These are phyloP conservation scores for Mimas tiliae DNA, from an alignment of 2,888 invertebrate genomes.

Conservation along the genomic window DNA sequence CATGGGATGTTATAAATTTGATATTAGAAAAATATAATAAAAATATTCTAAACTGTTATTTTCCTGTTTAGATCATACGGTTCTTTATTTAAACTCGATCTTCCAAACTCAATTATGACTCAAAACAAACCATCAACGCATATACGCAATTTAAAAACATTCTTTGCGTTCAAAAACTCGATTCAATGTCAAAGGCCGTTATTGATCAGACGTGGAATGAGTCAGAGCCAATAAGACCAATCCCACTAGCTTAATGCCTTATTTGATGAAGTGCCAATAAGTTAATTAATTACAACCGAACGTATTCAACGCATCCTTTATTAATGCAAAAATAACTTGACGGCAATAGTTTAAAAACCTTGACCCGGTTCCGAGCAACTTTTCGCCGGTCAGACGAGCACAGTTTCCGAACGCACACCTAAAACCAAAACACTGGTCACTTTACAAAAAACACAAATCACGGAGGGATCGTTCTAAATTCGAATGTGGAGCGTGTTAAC, in stretches of 20 bases:
- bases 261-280: conserved; percentile 43
- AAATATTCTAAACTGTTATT: conserved; percentile 12
- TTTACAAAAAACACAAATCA: conserved; percentile 29
- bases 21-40: conserved; percentile 2
- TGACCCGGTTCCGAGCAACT: conserved; percentile 30
- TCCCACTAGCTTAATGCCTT: conserved; percentile 45
- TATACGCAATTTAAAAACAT: conserved; percentile 15
- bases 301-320: conserved; percentile 17
- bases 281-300: conserved; percentile 18
- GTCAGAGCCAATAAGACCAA: conserved; percentile 51
- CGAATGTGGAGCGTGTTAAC: conserved; percentile 42
- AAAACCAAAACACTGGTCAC: conserved; percentile 31
- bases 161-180: conserved; percentile 31
- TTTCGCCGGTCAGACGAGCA: conserved; percentile 27
- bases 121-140: conserved; percentile 27
- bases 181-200: conserved; percentile 61
- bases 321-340: conserved; percentile 21
- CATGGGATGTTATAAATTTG: conserved; percentile 9
- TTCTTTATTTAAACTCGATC: neutral
- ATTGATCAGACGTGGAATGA: conserved; percentile 63
- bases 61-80: neutral
- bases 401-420: conserved; percentile 25
- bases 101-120: conserved; percentile 5
- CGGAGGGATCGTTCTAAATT: conserved; percentile 35
- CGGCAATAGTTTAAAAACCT: conserved; percentile 28